phyloP scores from a whole-genome alignment of 2,113 vertebrate species.

The Orycteropus afer region DNA sequence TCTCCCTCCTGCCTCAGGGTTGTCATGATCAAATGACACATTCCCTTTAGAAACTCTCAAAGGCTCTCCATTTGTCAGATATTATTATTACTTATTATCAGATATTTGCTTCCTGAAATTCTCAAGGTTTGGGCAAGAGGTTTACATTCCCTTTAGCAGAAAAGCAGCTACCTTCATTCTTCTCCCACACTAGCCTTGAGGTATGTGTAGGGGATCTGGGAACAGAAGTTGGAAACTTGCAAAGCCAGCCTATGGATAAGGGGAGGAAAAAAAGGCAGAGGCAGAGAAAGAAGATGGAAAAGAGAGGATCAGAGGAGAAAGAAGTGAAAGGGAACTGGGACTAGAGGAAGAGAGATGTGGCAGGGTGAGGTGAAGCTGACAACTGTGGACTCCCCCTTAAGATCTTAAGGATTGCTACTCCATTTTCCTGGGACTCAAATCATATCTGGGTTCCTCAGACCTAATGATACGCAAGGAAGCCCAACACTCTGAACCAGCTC shows the following conservation, averaged over 20 bases:
- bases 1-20: slow-evolving; percentile 24
- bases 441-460: not conserved
- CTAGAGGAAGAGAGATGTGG: not conserved
- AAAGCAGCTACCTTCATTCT: not conserved
- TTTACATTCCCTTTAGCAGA: slow-evolving; percentile 29
- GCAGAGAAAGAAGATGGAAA: not conserved
- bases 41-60: slow-evolving; percentile 18
- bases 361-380: not conserved
- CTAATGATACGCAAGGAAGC: not conserved
- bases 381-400: not conserved
- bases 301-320: not conserved
- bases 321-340: not conserved
- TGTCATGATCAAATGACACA: slow-evolving; percentile 7
- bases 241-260: not conserved
- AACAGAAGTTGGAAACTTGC: slow-evolving; percentile 18
- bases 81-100: slow-evolving; percentile 31
- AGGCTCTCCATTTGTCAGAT: not conserved
- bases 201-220: not conserved
- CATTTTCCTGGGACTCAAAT: not conserved
- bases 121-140: slow-evolving; percentile 16
- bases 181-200: not conserved
- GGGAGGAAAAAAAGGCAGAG: not conserved
- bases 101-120: not conserved
- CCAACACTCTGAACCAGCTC: not conserved
- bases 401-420: not conserved